A percentile compares a stretch with the other conserved stretches of the same genome.
Evolutionary conservation across 2,113 vertebrate genomes (phyloP).

Genomic region (Boulengeromyrus knoepffleri): DNA sequence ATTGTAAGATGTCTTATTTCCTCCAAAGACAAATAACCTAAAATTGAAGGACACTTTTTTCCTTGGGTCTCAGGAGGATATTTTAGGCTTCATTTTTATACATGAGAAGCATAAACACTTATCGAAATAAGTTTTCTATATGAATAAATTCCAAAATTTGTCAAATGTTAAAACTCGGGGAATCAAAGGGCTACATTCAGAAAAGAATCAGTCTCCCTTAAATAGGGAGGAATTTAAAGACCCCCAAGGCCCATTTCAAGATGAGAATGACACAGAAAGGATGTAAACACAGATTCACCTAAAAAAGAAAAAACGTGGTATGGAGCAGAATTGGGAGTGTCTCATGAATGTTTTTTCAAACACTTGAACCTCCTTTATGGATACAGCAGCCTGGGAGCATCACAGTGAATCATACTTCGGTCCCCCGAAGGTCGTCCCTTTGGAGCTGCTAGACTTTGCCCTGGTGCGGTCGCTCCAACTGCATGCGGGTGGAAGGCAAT

Average conservation of each 20-base stretch:
- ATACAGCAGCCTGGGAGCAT: neutral
- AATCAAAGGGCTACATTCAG: neutral
- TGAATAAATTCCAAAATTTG: neutral
- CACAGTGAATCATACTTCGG: neutral
- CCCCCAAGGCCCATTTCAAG: neutral
- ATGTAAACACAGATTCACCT: neutral
- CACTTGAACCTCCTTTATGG: neutral
- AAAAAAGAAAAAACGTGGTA: neutral
- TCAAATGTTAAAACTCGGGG: neutral
- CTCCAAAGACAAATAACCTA: too few species aligned
- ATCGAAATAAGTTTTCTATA: neutral
- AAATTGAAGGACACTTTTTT: too few species aligned
- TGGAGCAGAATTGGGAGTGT: neutral
- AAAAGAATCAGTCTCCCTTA: neutral
- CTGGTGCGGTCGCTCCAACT: slow-evolving; percentile 15
- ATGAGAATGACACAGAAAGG: neutral
- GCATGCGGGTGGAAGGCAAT: slow-evolving; percentile 48
- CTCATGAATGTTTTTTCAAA: neutral
- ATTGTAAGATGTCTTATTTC: too few species aligned
- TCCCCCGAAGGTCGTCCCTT: neutral
- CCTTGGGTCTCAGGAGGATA: too few species aligned
- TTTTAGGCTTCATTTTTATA: neutral
- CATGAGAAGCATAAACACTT: neutral
- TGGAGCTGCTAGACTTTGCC: neutral
- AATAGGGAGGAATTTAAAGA: neutral